A percentile compares a stretch with the other conserved stretches of the same genome.
Evolutionary conservation across 2,797 vertebrate genomes (phyloP).

Genomic region (Heterohyrax brucei): DNA sequence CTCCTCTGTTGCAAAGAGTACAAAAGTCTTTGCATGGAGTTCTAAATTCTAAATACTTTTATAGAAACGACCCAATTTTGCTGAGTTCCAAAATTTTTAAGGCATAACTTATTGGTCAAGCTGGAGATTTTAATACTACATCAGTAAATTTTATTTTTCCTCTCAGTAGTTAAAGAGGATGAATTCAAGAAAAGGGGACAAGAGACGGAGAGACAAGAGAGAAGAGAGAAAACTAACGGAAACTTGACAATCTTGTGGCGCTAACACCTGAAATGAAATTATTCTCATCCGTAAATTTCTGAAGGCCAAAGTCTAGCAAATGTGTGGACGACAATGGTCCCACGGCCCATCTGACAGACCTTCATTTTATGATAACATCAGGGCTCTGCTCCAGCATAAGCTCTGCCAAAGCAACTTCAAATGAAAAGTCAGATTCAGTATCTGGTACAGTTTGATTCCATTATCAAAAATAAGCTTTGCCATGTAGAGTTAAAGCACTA

Average conservation of each 20-base stretch:
- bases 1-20: background rate
- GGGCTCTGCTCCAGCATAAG: constrained; percentile 51
- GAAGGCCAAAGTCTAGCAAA: constrained; percentile 62
- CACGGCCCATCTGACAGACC: background rate
- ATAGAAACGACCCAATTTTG: background rate
- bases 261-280: constrained; percentile 23
- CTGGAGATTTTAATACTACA: background rate
- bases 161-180: background rate
- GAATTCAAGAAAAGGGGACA: background rate
- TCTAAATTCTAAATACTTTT: background rate
- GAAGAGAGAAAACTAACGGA: background rate
- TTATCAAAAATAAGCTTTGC: constrained; percentile 88
- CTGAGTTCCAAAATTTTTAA: background rate
- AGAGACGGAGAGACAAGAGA: background rate
- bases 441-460: constrained; percentile 80
- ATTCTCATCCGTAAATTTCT: constrained; percentile 51
- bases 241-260: constrained; percentile 17
- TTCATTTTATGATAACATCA: constrained; percentile 72
- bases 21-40: background rate
- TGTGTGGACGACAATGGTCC: background rate
- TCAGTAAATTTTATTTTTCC: background rate
- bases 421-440: constrained; percentile 72
- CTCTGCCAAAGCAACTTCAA: constrained; percentile 45
- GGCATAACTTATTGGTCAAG: background rate
- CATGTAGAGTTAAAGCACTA: constrained; percentile 88